Evolutionary conservation across 2,888 invertebrate genomes (phyloP).

Genomic region (Cryptus viduatorius): DNA sequence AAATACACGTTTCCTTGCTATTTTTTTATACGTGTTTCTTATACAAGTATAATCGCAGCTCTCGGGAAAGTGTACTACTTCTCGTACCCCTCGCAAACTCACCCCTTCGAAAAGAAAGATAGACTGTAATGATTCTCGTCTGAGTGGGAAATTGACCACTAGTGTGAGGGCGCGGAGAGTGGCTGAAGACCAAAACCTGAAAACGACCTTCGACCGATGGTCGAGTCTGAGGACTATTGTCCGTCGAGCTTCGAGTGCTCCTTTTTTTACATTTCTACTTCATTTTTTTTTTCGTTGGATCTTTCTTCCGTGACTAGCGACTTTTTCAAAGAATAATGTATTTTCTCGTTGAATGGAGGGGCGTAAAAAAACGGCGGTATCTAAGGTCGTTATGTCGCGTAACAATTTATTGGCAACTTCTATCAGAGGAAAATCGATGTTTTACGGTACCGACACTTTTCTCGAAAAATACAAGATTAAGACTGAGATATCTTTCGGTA

Average conservation of each 20-base stretch:
- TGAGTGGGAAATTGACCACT: slow-evolving; percentile 84
- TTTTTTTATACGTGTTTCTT: slow-evolving; percentile 13
- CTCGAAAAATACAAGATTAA: too few relatives aligned
- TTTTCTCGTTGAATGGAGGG: background rate
- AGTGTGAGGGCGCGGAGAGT: slow-evolving; percentile 56
- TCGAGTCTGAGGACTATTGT: slow-evolving; percentile 70
- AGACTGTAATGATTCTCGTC: slow-evolving; percentile 82
- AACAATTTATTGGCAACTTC: too few relatives aligned
- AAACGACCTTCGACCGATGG: slow-evolving; percentile 79
- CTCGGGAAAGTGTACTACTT: background rate
- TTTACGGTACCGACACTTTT: too few relatives aligned
- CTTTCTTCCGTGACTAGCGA: slow-evolving; percentile 10
- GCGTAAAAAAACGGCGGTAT: too few relatives aligned
- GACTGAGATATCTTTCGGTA: too few relatives aligned
- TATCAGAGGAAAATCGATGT: too few relatives aligned
- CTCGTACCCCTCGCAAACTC: slow-evolving; percentile 6
- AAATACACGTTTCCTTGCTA: background rate
- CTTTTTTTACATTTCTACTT: slow-evolving; percentile 44
- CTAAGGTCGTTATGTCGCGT: too few relatives aligned
- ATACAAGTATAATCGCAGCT: background rate
- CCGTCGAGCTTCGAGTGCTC: slow-evolving; percentile 51
- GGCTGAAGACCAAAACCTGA: slow-evolving; percentile 67
- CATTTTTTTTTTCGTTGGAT: slow-evolving; percentile 3
- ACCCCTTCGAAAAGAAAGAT: slow-evolving; percentile 65
- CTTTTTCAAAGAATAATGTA: background rate